Evolutionary conservation across 2,797 vertebrate species (phyloP).

Genomic region (Anguilla pacifica): DNA sequence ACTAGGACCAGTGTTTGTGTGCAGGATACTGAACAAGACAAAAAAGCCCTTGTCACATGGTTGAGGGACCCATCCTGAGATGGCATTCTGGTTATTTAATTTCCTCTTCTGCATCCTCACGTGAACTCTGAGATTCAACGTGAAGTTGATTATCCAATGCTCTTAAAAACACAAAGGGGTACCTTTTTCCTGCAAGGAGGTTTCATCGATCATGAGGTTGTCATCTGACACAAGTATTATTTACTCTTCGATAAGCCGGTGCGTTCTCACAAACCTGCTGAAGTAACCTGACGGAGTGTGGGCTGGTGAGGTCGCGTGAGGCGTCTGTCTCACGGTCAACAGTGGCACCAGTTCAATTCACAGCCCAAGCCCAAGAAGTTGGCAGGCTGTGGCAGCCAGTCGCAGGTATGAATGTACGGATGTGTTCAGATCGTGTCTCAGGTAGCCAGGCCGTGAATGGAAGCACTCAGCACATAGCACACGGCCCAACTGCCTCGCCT

Average conservation of each 20-base stretch:
- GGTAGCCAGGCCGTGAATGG: background rate
- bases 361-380: background rate
- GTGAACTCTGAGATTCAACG: conserved; percentile 3
- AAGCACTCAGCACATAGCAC: background rate
- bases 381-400: background rate
- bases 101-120: background rate
- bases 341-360: background rate
- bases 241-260: background rate
- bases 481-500: background rate
- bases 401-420: conserved; percentile 24
- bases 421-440: conserved; percentile 9
- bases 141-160: background rate
- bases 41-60: background rate
- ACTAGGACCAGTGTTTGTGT: background rate
- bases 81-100: background rate
- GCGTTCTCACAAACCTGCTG: background rate
- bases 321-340: background rate
- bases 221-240: conserved; percentile 1
- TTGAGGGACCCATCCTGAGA: background rate
- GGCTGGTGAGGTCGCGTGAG: background rate
- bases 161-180: background rate
- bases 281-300: background rate
- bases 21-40: background rate
- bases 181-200: background rate
- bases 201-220: background rate